Conservation (phyloP, 53 echinoderm and acorn worm genomes). For the Echinometra lucunter region DNA sequence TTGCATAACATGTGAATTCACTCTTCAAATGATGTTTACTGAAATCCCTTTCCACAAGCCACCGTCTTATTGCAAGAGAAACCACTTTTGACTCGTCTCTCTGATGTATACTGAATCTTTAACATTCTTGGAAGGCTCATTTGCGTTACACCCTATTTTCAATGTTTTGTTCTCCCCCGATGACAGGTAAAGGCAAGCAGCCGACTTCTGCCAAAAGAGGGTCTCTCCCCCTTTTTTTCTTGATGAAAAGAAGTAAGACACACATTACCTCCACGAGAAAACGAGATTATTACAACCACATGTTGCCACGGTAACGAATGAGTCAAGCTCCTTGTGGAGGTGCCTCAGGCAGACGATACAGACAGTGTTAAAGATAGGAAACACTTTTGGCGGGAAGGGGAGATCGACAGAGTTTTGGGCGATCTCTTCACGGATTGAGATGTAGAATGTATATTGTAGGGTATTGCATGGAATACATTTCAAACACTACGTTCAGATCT, state of each 20-base stretch:
- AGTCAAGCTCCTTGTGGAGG: conserved; percentile 55
- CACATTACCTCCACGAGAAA: conserved; percentile 24
- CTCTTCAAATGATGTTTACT: neutral
- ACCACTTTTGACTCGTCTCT: neutral
- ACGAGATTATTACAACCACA: conserved; percentile 63
- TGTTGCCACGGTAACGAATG: conserved; percentile 60
- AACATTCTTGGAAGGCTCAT: conserved; percentile 12
- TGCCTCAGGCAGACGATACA: conserved; percentile 56
- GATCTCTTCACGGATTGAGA: conserved; percentile 5
- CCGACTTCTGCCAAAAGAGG: neutral
- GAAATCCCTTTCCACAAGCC: neutral
- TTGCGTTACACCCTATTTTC: conserved; percentile 27
- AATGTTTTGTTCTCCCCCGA: neutral
- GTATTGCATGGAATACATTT: neutral
- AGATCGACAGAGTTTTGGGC: neutral
- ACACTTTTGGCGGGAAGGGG: conserved; percentile 2
- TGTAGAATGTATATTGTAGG: neutral
- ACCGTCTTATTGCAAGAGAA: neutral
- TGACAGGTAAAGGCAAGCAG: neutral
- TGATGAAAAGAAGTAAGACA: neutral
- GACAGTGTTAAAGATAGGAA: conserved; percentile 49
- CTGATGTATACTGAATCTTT: neutral
- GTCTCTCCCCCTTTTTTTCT: neutral
- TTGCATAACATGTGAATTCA: no score
- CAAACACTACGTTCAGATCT: neutral